Evolutionary conservation across 2,888 invertebrate genomes (phyloP).

Genomic region (Tuberolachnus salignus): DNA sequence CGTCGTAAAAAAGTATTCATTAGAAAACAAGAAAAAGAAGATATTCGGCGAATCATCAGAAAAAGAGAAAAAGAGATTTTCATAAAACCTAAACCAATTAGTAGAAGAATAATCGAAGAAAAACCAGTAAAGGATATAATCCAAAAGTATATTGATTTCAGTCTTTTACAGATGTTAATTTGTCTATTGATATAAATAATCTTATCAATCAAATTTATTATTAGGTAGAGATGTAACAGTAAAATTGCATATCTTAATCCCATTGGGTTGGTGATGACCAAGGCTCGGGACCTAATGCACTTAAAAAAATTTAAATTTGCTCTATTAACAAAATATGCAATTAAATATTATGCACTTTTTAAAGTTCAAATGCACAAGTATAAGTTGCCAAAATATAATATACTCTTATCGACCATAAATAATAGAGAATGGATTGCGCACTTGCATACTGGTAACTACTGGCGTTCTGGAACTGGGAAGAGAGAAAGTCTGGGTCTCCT

Average conservation of each 20-base stretch:
- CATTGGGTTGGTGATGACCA: no score
- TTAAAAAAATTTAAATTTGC: no score
- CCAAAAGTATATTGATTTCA: slow-evolving; percentile 24
- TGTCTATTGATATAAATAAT: background rate
- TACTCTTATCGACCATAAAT: no score
- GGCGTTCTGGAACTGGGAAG: no score
- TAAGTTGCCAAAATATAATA: no score
- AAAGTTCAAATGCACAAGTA: no score
- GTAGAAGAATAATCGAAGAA: slow-evolving; percentile 31
- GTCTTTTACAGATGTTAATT: background rate
- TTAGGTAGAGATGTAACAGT: background rate
- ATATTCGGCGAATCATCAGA: slow-evolving; percentile 61
- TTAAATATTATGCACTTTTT: no score
- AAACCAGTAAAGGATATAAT: slow-evolving; percentile 42
- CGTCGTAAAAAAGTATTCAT: slow-evolving; percentile 63
- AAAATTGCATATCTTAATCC: background rate
- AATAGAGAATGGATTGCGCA: no score
- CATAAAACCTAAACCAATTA: slow-evolving; percentile 54
- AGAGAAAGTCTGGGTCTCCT: no score
- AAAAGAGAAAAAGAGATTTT: slow-evolving; percentile 57
- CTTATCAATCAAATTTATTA: background rate
- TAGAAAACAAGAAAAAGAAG: slow-evolving; percentile 61
- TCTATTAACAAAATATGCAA: no score
- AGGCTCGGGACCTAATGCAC: no score
- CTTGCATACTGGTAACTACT: no score